Base-by-base conservation (phyloP, 2,113 vertebrate species). In the Cyphomyrus plagiostoma region DNA sequence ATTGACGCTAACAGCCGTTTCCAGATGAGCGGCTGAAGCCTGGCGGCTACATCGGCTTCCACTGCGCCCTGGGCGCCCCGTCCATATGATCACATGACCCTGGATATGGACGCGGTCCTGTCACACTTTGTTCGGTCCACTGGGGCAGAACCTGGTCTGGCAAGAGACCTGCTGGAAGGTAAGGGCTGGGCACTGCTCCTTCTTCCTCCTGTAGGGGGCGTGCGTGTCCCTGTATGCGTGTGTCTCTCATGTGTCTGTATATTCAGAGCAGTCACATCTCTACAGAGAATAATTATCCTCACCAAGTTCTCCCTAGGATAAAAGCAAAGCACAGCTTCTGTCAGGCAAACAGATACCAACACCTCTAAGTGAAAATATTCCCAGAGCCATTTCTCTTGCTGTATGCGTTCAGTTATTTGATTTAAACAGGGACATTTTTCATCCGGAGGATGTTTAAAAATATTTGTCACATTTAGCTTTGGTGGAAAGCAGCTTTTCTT, bases 71-170 rank as follows among this genome's bases (percentile, higher is more conserved):
- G 94, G 96, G 97, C 97, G 96, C 97, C 96, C 90, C 96, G 95
- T 94, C 97, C 97, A 95, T 96, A 98, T 97, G 97, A 97, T 96
- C 98, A 95, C 96, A 99, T 99, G 98, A 99, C 98, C 96, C 97
- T 99, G 97, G 98, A 99, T 96, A 99, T 99, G 98, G 98, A 99
- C 89, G 97, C 98, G 93, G 98, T 99, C 97, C 98, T 99, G 97
- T 99, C 98, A 97, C 98, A 99, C 97, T 99, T 99, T 97, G 98
- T 99, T 98, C 98, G 97, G 97, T 99, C 98, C 96, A 99, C 98
- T 0, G 98, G 98, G 97, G 98, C 98, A 94, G 98, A 99, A 97
- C 98, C 98, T 89, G 98, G 98, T 98, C 98, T 99, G 98, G 98
- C 98, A 94, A 97, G 98, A 96, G 98, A 99, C 96, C 97, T 99